Percentiles rank a stretch among this genome's conserved stretches.
These are phyloP conservation scores for Sinosuthora webbiana DNA, from an alignment of 2,113 vertebrate species.

Conservation along the genomic window DNA sequence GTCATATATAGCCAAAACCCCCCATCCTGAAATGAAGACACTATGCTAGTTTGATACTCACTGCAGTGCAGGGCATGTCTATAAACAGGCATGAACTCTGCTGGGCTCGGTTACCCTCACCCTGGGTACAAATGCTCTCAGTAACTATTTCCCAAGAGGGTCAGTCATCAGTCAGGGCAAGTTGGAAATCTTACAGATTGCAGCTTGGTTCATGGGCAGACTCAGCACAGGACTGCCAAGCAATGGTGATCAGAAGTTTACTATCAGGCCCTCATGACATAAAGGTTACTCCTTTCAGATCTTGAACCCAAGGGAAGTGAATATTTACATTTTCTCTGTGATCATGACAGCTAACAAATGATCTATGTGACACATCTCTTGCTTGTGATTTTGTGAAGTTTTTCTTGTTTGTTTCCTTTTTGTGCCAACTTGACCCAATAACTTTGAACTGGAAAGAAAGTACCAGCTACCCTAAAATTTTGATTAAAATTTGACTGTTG, in stretches of 20 bases:
- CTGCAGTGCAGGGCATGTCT: background rate
- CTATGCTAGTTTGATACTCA: background rate
- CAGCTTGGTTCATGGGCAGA: background rate
- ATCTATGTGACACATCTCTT: background rate
- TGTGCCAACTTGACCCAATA: background rate
- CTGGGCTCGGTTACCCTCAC: background rate
- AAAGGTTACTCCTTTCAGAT: background rate
- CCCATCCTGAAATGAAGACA: background rate
- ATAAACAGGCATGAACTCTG: background rate
- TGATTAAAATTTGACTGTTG: background rate
- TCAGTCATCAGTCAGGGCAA: background rate
- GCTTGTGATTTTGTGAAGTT: background rate
- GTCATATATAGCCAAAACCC: accelerated
- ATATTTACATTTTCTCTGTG: background rate
- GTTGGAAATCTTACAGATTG: background rate
- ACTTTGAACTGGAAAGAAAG: background rate
- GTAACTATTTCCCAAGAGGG: background rate
- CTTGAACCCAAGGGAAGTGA: background rate
- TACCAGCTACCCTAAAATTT: background rate
- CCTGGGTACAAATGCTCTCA: background rate
- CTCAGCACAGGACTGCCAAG: background rate
- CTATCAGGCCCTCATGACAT: background rate
- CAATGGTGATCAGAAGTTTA: background rate
- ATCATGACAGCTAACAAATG: background rate
- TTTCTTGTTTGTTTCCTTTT: background rate